Evolutionary conservation across 2,113 vertebrate species (phyloP).

Genomic region (Amblyopsis rosae): DNA sequence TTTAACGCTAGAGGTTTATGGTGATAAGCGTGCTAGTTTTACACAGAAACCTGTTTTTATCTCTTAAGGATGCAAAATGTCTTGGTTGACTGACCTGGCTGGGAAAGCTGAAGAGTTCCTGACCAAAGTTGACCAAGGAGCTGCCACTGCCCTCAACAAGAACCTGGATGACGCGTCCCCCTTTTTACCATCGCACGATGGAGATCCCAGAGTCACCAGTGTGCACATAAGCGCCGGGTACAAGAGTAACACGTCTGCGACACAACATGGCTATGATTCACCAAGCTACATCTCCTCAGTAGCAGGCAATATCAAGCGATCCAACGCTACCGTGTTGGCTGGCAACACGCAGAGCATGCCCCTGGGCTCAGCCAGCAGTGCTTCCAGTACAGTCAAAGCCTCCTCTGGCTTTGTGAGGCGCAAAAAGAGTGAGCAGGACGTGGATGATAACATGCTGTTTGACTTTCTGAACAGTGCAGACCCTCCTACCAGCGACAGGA

Average conservation of each 20-base stretch:
- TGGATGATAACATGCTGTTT: conserved; percentile 94
- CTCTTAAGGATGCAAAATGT: conserved; percentile 79
- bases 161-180: conserved; percentile 48
- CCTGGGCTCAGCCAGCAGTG: conserved; percentile 46
- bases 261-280: conserved; percentile 69
- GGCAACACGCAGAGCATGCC: conserved; percentile 74
- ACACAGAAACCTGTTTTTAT: conserved; percentile 23
- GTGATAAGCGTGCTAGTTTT: neutral
- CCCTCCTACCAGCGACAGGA: conserved; percentile 80
- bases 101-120: conserved; percentile 94
- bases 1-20: neutral
- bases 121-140: conserved; percentile 95
- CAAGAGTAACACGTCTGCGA: conserved; percentile 54
- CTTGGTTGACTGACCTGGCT: conserved; percentile 92
- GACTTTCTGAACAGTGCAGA: conserved; percentile 97
- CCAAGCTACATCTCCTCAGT: conserved; percentile 83
- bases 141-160: conserved; percentile 87
- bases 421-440: conserved; percentile 84
- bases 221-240: conserved; percentile 62
- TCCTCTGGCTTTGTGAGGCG: conserved; percentile 88
- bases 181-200: conserved; percentile 54
- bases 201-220: conserved; percentile 39
- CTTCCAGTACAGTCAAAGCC: conserved; percentile 65
- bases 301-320: conserved; percentile 87
- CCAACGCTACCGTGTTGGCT: conserved; percentile 82